A percentile compares a stretch with the other conserved stretches of the same genome.
Conservation (phyloP, 2,888 invertebrate genomes). For the Drosophila pseudotalamancana region DNA sequence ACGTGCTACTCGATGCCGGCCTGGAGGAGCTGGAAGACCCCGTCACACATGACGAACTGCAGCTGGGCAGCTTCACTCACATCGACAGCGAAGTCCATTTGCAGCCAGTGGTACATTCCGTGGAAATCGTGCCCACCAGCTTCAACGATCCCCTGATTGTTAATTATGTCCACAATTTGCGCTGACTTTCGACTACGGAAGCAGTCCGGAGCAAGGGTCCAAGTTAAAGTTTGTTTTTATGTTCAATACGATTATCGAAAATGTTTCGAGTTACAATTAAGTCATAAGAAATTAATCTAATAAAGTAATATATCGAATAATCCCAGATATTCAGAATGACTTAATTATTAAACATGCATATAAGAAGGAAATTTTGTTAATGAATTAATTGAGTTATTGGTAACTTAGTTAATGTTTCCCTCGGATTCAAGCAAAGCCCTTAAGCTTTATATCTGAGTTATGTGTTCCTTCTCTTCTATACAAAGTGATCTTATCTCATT, state of each 20-base stretch:
- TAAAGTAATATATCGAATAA: constrained; percentile 1
- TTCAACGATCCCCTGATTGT: constrained; percentile 77
- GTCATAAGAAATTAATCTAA: not conserved
- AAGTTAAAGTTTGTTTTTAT: constrained; percentile 49
- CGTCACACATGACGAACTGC: constrained; percentile 59
- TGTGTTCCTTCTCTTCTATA: no score
- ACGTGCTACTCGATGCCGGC: constrained; percentile 69
- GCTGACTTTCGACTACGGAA: constrained; percentile 26
- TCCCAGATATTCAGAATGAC: no score
- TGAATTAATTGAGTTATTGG: no score
- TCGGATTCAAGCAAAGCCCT: no score
- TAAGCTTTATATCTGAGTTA: no score
- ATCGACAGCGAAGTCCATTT: constrained; percentile 76
- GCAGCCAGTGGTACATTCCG: constrained; percentile 80
- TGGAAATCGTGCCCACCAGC: constrained; percentile 80
- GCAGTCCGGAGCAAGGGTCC: not conserved
- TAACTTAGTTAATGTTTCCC: no score
- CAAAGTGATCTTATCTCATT: no score
- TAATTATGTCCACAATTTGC: constrained; percentile 75
- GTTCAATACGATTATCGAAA: constrained; percentile 13
- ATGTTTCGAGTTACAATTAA: constrained; percentile 1
- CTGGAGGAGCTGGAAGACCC: constrained; percentile 7
- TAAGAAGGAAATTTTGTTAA: no score
- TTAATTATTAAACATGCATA: no score
- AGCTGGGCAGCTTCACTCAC: constrained; percentile 78